Evolutionary conservation across 64 coral and sea anemone species (phyloP), one percentile per base, ranked within the genome.

Genomic region (Dendronephthya gigantea): DNA sequence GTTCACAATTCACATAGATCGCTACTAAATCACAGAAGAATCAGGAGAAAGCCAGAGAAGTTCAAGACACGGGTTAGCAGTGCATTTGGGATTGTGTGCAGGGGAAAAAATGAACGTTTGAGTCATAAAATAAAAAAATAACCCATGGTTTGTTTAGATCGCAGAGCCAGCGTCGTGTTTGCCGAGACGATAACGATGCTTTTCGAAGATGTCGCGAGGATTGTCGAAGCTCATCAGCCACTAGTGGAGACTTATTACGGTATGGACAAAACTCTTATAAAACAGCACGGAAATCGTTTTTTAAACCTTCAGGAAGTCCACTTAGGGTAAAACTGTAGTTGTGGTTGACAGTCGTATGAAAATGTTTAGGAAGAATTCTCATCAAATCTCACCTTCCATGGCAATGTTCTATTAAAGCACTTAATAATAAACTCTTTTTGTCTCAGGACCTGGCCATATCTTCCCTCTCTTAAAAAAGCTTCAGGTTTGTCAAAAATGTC

Each of bases 161-260:
- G 92, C 39, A 84, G 89, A 52, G 84, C 89, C n/a, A 98, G 91
- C 19, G 88, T 98, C 35, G 90, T 98, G 82, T 98, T 98, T 91
- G 95, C 95, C 16, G 93, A 98, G 70, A 93, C 91, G 15, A 66
- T 98, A 7, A 98, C 92, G 12, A 87, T 93, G 88, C 84, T 98
- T 50, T 89, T 89, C 87, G 95, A 98, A 48, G 85, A 91, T 62
- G 91, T 98, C 69, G 95, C 95, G 25, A 86, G 95, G 0, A 91
- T 93, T n/a, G 95, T 98, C 9, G 95, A 98, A 83, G 95, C 93
- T 62, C 95, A 93, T 68, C 95, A 98, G 87, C 95, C 95, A 7
- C 91, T 92, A 83, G 92, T 98, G 36, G 92, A 93, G 81, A 98
- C 95, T 11, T 98, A 93, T 45, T 98, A 98, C 62, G 95, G 95